Evolutionary conservation across 2,113 vertebrate genomes (phyloP).

Genomic region (Hippocampus comes): DNA sequence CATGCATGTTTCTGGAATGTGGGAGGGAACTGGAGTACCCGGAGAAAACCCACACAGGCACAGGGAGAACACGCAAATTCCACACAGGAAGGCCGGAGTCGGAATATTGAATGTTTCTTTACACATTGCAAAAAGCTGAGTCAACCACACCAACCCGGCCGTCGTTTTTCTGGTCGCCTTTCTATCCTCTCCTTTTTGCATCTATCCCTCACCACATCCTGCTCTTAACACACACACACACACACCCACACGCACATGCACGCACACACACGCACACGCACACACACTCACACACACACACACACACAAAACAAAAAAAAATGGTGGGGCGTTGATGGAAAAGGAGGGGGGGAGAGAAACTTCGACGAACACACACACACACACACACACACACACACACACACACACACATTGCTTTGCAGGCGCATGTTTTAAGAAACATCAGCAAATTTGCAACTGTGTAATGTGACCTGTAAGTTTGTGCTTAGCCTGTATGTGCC

Average conservation of each 20-base stretch:
- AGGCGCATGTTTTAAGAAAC: constrained; percentile 7
- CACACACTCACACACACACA: no score
- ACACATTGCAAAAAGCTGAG: constrained; percentile 31
- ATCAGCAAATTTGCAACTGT: constrained; percentile 10
- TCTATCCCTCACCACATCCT: constrained; percentile 54
- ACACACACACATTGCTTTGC: constrained; percentile 11
- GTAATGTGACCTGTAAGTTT: constrained; percentile 5
- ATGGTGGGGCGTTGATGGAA: no score
- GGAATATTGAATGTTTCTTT: constrained; percentile 26
- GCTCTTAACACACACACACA: constrained; percentile 16
- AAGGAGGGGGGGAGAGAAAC: no score
- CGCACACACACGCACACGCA: no score
- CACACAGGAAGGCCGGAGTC: no score
- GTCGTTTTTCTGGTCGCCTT: not conserved
- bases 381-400: no score
- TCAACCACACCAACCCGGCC: constrained; percentile 34
- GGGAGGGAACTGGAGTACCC: no score
- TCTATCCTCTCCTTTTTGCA: constrained; percentile 21
- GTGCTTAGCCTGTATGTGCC: constrained; percentile 16
- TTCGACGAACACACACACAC: not conserved
- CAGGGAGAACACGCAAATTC: no score
- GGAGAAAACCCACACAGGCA: no score
- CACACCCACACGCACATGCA: no score
- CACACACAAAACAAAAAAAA: no score
- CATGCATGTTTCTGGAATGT: no score